Evolutionary conservation across 2,888 invertebrate genomes (phyloP), one percentile per base, ranked within the genome.

Genomic region (Diplazon laetatorius): DNA sequence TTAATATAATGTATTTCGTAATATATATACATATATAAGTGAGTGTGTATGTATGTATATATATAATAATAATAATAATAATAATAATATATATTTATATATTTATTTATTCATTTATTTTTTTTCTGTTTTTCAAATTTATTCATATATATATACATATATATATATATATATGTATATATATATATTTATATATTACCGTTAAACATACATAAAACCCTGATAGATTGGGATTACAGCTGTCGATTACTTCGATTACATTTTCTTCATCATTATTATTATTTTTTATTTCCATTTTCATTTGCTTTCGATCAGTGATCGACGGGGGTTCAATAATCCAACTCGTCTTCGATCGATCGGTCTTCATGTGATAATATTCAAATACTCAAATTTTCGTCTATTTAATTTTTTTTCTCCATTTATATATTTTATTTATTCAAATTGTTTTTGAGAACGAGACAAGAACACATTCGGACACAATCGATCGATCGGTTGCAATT

Each of bases 1-100:
- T 87, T 88, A 88, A 88, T 89, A 88, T 88, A 88, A 88, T 88
- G 83, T 87, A 88, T 87, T 87, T 88, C 75, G 82, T 87, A 86
- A 87, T 88, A 86, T 88, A 88, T 86, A 87, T 87, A 85, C 81
- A 87, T 84, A 85, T 84, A 84, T 87, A 86, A 80, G 81, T 86
- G 84, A 76, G 69, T 84, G 83, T 81, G 81, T 85, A 82, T 83
- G 70, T 80, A 82, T 83, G 71, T 79, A 80, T 82, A 80, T 84
- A 78, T 82, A 82, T 85, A 60, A 62, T n/a, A n/a, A n/a, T n/a
- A n/a, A n/a, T n/a, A n/a, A n/a, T n/a, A n/a, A n/a, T n/a, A n/a
- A n/a, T n/a, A n/a, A n/a, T 62, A 25, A 68, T 65, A 71, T 75
- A 63, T 65, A 69, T 35, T 62, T 52, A 75, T 75, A 76, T 62